Evolutionary conservation across 2,113 vertebrate genomes (phyloP).

Genomic region (Clinocottus analis): DNA sequence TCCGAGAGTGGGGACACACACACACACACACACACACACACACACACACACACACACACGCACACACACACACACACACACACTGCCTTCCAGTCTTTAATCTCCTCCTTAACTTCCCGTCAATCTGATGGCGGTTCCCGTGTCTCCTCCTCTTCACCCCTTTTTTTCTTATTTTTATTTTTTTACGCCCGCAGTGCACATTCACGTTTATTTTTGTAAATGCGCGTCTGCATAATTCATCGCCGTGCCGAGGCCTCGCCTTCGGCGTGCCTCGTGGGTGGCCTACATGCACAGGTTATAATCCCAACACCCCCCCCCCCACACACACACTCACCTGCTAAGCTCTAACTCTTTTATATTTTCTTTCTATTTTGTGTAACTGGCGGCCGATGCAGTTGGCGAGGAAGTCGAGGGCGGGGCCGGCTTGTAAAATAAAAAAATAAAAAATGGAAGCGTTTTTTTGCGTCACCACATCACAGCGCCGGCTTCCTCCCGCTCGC

Average conservation of each 20-base stretch:
- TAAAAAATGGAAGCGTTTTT: slow-evolving; percentile 59
- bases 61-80: neutral
- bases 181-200: neutral
- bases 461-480: slow-evolving; percentile 58
- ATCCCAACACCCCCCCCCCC: slow-evolving; percentile 10
- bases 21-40: neutral
- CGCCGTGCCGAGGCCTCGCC: neutral
- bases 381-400: slow-evolving; percentile 36
- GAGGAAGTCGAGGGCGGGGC: slow-evolving; percentile 56
- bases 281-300: slow-evolving; percentile 20
- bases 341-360: neutral
- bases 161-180: too few species aligned
- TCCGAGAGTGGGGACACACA: slow-evolving; percentile 17
- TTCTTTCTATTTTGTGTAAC: neutral
- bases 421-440: slow-evolving; percentile 48
- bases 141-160: neutral
- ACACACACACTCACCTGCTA: slow-evolving; percentile 6
- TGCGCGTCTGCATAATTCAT: slow-evolving; percentile 38
- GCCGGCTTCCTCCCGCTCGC: slow-evolving; percentile 28
- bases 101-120: slow-evolving; percentile 33
- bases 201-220: slow-evolving; percentile 28
- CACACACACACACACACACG: too few species aligned
- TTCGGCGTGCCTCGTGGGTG: slow-evolving; percentile 26
- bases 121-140: neutral
- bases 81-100: slow-evolving; percentile 29